A percentile compares a stretch with the other conserved stretches of the same genome.
These are phyloP conservation scores for Erythrocebus patas DNA, from an alignment of 2,113 vertebrate genomes.

Conservation along the genomic window DNA sequence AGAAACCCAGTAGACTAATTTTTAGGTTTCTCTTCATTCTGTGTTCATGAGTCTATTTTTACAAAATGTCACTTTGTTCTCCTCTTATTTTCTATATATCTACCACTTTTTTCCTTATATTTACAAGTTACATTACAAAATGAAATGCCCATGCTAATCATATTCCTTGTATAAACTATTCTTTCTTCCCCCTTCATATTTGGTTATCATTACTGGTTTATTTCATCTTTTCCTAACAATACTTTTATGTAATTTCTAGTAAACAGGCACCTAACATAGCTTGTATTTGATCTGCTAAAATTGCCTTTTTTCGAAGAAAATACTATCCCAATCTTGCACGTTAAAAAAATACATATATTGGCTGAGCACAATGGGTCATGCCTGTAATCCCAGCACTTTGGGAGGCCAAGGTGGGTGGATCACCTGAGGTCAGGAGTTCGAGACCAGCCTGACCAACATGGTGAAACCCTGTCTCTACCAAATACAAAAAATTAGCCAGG, in stretches of 20 bases:
- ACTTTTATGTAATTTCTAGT: constrained; percentile 15
- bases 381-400: no score
- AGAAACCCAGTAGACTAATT: constrained; percentile 17
- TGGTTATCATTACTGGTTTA: constrained; percentile 8
- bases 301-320: not conserved
- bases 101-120: not conserved
- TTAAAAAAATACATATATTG: not conserved
- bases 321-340: not conserved
- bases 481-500: no score
- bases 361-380: no score
- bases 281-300: constrained; percentile 21
- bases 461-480: no score
- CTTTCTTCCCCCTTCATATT: not conserved
- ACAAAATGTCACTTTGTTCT: not conserved
- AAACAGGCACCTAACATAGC: constrained; percentile 17
- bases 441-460: no score
- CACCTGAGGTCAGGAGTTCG: no score
- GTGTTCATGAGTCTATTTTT: not conserved
- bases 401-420: no score
- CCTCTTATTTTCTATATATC: not conserved
- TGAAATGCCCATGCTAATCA: constrained; percentile 3
- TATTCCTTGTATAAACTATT: not conserved
- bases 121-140: not conserved
- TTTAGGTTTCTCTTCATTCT: not conserved
- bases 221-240: constrained; percentile 11